Conservation (phyloP, 1,140 invertebrate genomes). For the Chrysoperla carnea region DNA sequence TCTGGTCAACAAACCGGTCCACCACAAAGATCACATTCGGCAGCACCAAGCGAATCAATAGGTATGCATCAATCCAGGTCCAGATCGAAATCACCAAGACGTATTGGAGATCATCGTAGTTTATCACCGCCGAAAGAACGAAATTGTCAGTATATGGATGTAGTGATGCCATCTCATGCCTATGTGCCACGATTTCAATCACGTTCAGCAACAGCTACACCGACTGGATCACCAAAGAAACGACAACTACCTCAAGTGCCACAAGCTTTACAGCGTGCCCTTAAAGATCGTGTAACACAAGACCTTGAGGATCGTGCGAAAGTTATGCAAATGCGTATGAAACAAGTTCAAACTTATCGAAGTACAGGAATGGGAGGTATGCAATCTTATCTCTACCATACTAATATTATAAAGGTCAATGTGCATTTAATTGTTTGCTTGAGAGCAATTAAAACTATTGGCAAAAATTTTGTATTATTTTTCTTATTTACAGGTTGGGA, state of each 20-base stretch:
- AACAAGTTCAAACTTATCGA: conserved; percentile 40
- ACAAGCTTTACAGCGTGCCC: conserved; percentile 35
- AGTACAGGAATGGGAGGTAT: conserved; percentile 40
- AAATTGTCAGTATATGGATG: conserved; percentile 1
- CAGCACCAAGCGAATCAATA: conserved; percentile 52
- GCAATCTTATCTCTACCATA: conserved; percentile 16
- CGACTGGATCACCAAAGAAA: conserved; percentile 87
- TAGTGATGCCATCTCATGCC: conserved; percentile 12
- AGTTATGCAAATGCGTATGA: conserved; percentile 14
- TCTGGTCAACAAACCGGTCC: conserved; percentile 24
- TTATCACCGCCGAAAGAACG: conserved; percentile 52
- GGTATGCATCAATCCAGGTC: conserved; percentile 34
- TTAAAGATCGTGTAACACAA: conserved; percentile 52
- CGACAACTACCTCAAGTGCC: conserved; percentile 87
- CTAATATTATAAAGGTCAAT: conserved; percentile 2
- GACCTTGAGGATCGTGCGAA: conserved; percentile 69
- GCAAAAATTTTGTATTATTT: too few relatives aligned
- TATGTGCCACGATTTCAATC: conserved; percentile 46
- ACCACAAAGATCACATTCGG: conserved; percentile 46
- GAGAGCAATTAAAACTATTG: too few relatives aligned
- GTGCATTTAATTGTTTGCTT: not conserved
- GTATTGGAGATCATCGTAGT: conserved; percentile 40
- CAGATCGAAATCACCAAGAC: conserved; percentile 42
- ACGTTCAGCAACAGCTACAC: conserved; percentile 78
- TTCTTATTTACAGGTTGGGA: conserved; percentile 48